Conservation (phyloP, 2,888 invertebrate genomes). For the Yponomeuta evonymella region DNA sequence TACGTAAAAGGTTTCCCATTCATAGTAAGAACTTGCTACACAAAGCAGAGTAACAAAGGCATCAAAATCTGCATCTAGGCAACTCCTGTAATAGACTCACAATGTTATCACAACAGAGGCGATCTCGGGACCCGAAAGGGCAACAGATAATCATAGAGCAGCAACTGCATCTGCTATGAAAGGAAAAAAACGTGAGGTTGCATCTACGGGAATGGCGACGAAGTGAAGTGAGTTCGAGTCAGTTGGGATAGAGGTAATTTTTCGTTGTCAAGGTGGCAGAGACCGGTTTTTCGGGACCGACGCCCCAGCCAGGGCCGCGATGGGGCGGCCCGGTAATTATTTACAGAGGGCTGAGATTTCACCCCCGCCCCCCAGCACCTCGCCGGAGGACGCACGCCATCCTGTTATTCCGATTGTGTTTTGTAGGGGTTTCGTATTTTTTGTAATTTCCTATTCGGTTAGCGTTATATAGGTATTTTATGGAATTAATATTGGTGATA, state of each 20-base stretch:
- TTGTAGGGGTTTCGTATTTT: background rate
- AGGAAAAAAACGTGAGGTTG: constrained; percentile 5
- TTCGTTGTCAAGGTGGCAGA: background rate
- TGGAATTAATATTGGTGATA: no score
- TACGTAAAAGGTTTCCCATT: background rate
- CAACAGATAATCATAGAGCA: constrained; percentile 11
- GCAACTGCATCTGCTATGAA: constrained; percentile 3
- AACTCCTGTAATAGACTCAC: background rate
- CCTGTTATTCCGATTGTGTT: constrained; percentile 6
- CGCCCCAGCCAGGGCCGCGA: constrained; percentile 3
- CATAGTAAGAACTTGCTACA: background rate
- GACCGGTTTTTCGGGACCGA: constrained; percentile 16
- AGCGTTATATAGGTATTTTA: background rate
- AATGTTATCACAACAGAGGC: constrained; percentile 4
- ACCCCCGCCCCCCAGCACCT: constrained; percentile 34
- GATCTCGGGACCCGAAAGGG: background rate
- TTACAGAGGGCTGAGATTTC: constrained; percentile 61
- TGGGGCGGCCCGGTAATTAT: constrained; percentile 51
- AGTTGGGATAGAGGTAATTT: background rate
- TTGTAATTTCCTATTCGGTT: background rate
- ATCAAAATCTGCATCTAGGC: background rate
- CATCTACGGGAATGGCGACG: background rate
- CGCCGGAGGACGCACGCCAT: constrained; percentile 21
- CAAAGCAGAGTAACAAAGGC: background rate
- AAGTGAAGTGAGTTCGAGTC: background rate